Percentiles rank a stretch among this genome's conserved stretches.
Evolutionary conservation across 2,888 invertebrate species (phyloP).

Genomic region (Orchesella flavescens): DNA sequence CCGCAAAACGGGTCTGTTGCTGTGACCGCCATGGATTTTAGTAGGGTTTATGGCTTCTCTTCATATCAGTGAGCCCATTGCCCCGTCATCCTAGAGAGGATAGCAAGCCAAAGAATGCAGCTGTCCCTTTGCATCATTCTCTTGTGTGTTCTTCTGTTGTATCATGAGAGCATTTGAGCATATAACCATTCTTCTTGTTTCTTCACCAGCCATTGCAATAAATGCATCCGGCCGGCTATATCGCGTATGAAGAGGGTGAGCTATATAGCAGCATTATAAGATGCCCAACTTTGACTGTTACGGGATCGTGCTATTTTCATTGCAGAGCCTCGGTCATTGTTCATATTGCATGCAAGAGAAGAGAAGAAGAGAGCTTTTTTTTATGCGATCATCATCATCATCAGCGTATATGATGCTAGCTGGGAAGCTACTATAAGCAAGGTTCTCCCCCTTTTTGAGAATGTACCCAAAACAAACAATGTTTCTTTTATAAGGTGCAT

Average conservation of each 20-base stretch:
- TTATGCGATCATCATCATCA: no score
- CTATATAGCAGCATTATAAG: not conserved
- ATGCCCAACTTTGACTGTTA: not conserved
- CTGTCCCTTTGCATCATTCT: conserved; percentile 46
- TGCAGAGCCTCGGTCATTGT: conserved; percentile 40
- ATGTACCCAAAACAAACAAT: not conserved
- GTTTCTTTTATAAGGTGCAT: no score
- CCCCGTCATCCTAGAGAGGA: conserved; percentile 57
- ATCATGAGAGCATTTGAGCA: not conserved
- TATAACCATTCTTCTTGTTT: not conserved
- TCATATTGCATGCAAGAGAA: conserved; percentile 7
- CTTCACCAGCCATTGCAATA: conserved; percentile 4
- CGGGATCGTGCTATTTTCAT: conserved; percentile 27
- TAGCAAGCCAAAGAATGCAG: conserved; percentile 31
- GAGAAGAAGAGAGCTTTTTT: not conserved
- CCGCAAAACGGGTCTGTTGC: conserved; percentile 64
- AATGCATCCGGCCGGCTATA: conserved; percentile 62
- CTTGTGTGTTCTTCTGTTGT: not conserved
- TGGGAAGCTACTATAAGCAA: no score
- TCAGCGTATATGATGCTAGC: no score
- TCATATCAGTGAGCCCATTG: conserved; percentile 45
- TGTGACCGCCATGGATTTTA: conserved; percentile 68
- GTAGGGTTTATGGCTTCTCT: conserved; percentile 63
- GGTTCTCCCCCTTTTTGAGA: not conserved
- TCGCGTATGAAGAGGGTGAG: not conserved